Percentiles rank a stretch among this genome's conserved stretches.
These are phyloP conservation scores for Puntigrus tetrazona DNA, from an alignment of 2,113 vertebrate genomes.

Conservation along the genomic window DNA sequence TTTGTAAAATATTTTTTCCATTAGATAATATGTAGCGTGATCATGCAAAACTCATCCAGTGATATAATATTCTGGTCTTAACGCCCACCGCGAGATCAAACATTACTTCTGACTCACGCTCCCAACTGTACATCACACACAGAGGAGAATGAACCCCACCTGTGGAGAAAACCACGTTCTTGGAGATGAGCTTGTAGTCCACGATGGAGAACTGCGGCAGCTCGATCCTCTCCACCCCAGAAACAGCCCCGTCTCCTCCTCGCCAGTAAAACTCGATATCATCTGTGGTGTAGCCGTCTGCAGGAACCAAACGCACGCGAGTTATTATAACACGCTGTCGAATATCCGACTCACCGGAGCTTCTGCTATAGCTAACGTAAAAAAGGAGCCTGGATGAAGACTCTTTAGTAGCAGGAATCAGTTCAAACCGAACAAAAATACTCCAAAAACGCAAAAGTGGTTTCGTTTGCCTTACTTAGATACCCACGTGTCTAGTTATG, in stretches of 20 bases:
- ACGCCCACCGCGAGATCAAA: background rate
- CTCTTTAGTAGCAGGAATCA: no score
- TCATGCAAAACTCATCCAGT: background rate
- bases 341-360: no score
- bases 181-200: conserved; percentile 97
- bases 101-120: background rate
- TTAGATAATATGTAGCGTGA: background rate
- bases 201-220: conserved; percentile 98
- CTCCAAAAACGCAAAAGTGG: no score
- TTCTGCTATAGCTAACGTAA: no score
- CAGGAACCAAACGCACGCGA: conserved; percentile 43
- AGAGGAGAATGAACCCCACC: conserved; percentile 69
- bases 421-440: no score
- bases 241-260: conserved; percentile 91
- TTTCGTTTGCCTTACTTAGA: no score
- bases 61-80: background rate
- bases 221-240: conserved; percentile 95
- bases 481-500: no score
- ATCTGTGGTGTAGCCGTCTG: conserved; percentile 98
- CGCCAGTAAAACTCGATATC: conserved; percentile 99
- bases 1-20: background rate
- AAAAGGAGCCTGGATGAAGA: no score
- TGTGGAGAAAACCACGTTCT: conserved; percentile 98
- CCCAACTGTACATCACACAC: background rate
- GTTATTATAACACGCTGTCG: no score